A percentile compares a stretch with the other conserved stretches of the same genome.
Conservation (phyloP, 2,797 vertebrate species). For the Agapornis canus region DNA sequence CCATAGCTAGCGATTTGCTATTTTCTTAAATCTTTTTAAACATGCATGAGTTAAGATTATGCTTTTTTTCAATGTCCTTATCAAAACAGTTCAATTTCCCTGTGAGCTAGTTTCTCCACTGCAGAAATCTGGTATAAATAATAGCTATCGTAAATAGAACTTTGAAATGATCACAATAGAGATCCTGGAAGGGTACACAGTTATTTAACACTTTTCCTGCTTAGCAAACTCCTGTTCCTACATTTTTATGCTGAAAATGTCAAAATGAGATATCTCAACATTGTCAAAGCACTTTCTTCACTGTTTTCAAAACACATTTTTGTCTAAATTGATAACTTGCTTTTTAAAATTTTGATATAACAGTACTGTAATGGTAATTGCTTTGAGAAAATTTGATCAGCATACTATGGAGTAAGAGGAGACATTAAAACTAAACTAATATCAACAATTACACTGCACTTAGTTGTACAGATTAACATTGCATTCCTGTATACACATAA, state of each 20-base stretch:
- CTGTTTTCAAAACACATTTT: slow-evolving; percentile 54
- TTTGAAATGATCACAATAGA: slow-evolving; percentile 2
- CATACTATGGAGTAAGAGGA: background rate
- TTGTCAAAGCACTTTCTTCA: slow-evolving; percentile 5
- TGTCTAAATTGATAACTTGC: background rate
- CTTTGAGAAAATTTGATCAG: slow-evolving; percentile 6
- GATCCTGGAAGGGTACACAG: background rate
- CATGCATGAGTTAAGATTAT: background rate
- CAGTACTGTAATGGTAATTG: background rate
- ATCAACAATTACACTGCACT: background rate
- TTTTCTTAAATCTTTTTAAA: background rate
- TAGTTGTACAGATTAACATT: background rate
- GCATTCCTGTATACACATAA: background rate
- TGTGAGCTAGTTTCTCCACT: background rate
- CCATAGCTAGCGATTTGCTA: background rate
- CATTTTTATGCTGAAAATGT: slow-evolving; percentile 26
- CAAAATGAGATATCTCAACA: slow-evolving; percentile 49
- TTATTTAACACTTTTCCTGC: background rate
- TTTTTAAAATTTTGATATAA: background rate
- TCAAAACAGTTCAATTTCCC: background rate
- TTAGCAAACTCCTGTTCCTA: background rate
- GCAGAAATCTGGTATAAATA: background rate
- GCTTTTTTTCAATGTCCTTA: background rate
- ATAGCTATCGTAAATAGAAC: background rate
- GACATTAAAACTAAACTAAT: background rate